Percentiles rank a stretch among this genome's conserved stretches.
phyloP scores from a whole-genome alignment of 1,140 invertebrate genomes.

The Drosophila virilis region DNA sequence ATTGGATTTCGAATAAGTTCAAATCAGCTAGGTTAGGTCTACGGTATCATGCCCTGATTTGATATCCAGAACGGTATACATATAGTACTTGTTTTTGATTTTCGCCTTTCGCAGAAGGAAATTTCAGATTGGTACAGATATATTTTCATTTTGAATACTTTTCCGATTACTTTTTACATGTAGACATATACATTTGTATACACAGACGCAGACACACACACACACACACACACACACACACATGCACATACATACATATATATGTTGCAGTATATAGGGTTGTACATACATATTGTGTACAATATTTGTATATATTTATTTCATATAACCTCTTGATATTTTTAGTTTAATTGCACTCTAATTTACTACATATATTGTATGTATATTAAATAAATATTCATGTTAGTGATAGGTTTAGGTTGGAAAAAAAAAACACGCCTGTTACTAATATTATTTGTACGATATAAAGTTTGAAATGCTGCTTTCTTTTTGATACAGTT shows the following conservation, averaged over 20 bases:
- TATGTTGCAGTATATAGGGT: slow-evolving; percentile 16
- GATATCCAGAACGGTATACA: slow-evolving; percentile 26
- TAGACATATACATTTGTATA: slow-evolving; percentile 14
- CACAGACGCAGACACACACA: neutral
- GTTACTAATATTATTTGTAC: slow-evolving; percentile 17
- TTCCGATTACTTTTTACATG: slow-evolving; percentile 15
- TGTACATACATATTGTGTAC: slow-evolving; percentile 12
- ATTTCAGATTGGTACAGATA: slow-evolving; percentile 33
- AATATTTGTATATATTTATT: slow-evolving; percentile 2
- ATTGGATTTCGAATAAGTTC: neutral
- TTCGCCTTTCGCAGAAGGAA: slow-evolving; percentile 9
- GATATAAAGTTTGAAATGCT: slow-evolving; percentile 21
- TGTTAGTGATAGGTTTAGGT: slow-evolving; percentile 16
- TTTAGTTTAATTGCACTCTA: slow-evolving; percentile 26
- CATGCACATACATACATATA: slow-evolving; percentile 9
- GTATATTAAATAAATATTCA: neutral
- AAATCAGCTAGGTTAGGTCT: neutral
- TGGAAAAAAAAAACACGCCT: slow-evolving; percentile 12
- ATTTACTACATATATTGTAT: slow-evolving; percentile 15
- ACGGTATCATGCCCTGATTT: slow-evolving; percentile 14
- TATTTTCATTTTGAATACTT: slow-evolving; percentile 3
- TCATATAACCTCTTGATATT: slow-evolving; percentile 2
- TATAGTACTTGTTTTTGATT: slow-evolving; percentile 31
- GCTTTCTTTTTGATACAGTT: slow-evolving; percentile 27
- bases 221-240: neutral